A percentile compares a stretch with the other conserved stretches of the same genome.
These are phyloP conservation scores for Chrysaora quinquecirrha DNA, from an alignment of 30 jellyfish, hydroid and myxozoan genomes.

Conservation along the genomic window DNA sequence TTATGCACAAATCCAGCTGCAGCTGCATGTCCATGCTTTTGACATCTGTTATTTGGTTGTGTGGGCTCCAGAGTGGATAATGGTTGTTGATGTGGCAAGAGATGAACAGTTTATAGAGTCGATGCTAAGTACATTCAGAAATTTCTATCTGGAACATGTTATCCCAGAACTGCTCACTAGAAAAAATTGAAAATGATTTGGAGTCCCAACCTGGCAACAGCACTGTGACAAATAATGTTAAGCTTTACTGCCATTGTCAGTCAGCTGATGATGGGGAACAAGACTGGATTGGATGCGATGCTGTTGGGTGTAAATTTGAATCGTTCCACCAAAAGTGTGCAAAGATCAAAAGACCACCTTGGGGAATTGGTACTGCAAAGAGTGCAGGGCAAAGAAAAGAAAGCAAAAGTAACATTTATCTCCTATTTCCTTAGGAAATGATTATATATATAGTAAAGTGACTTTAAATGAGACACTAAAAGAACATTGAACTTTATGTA, in stretches of 20 bases:
- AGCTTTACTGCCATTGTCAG: background rate
- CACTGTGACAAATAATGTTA: conserved; percentile 7
- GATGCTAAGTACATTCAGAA: background rate
- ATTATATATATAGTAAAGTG: background rate
- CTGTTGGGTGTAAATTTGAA: conserved; percentile 3
- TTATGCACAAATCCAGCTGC: conserved; percentile 14
- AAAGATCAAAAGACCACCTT: no score
- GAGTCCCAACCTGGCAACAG: conserved; percentile 15
- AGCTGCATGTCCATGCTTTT: background rate
- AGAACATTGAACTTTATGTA: no score
- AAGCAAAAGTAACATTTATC: background rate
- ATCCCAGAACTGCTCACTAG: no score
- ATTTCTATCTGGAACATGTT: no score
- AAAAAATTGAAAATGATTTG: background rate
- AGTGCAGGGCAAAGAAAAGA: no score
- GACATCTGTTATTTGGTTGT: conserved; percentile 15
- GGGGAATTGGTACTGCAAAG: conserved; percentile 30
- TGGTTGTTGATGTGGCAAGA: background rate
- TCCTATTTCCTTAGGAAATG: background rate
- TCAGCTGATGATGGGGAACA: no score
- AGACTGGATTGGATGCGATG: no score
- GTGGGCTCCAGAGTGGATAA: conserved; percentile 13
- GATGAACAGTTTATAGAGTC: background rate
- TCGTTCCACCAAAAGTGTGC: conserved; percentile 38
- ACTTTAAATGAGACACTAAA: no score